A percentile compares a stretch with the other conserved stretches of the same genome.
Evolutionary conservation across 2,797 vertebrate species (phyloP).

Genomic region (Eupleurogrammus muticus): DNA sequence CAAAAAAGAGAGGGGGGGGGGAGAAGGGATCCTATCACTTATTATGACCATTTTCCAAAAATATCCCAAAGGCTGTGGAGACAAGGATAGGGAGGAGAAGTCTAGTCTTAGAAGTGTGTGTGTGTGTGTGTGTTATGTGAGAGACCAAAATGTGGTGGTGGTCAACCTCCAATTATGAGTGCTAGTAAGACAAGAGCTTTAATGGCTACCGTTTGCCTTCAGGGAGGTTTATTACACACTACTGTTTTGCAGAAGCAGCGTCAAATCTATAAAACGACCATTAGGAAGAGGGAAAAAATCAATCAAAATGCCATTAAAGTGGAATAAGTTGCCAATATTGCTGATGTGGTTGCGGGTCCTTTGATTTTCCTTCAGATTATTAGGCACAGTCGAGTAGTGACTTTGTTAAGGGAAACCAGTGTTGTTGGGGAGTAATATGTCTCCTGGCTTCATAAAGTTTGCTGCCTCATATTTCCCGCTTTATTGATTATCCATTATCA

Average conservation of each 20-base stretch:
- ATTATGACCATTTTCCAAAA: constrained; percentile 82
- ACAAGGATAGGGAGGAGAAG: constrained; percentile 22
- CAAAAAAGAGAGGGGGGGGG: constrained; percentile 50
- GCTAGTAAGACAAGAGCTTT: constrained; percentile 99
- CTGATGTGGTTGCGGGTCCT: constrained; percentile 99
- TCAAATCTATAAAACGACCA: constrained; percentile 99
- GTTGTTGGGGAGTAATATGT: constrained; percentile 99
- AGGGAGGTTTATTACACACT: constrained; percentile 99
- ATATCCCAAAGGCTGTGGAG: constrained; percentile 59
- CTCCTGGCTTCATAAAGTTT: constrained; percentile 99
- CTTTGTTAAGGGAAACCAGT: constrained; percentile 99
- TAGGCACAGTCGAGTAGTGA: constrained; percentile 99
- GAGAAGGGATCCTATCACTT: constrained; percentile 85
- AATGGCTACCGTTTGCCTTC: constrained; percentile 99
- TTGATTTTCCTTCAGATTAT: constrained; percentile 99
- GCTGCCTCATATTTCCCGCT: constrained; percentile 99
- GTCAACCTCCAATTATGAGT: constrained; percentile 99
- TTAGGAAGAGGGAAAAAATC: constrained; percentile 99
- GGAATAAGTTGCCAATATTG: constrained; percentile 99
- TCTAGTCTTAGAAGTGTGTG: constrained; percentile 42
- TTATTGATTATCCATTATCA: constrained; percentile 99
- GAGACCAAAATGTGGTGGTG: constrained; percentile 96
- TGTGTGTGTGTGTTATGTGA: constrained; percentile 65
- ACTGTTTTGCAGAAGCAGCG: constrained; percentile 99
- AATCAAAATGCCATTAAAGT: constrained; percentile 99